Evolutionary conservation across 64 coral and sea anemone genomes (phyloP), one percentile per base, ranked within the genome.

Genomic region (Trachythela sp.): DNA sequence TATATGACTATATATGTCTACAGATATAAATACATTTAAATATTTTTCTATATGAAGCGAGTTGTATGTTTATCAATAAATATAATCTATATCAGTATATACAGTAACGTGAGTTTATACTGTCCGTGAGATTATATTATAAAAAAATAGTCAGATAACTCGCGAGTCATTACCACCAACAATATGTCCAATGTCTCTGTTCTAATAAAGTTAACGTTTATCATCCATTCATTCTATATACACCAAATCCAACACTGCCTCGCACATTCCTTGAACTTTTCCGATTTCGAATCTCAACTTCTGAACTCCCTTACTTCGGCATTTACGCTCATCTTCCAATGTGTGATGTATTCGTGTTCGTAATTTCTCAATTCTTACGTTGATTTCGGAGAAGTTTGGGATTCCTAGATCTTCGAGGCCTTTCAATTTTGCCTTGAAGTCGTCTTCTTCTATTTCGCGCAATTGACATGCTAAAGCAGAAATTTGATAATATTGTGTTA

Each of bases 261-360:
- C 75, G 35, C 32, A 80, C 75, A 80, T 80, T 80, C 75, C 75
- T 80, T 37, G 75, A 39, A 80, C 1, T 80, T 39, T 80, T 0
- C 75, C 75, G 20, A 39, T 36, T 15, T 80, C 75, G 20, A 80
- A 80, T 80, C 75, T 80, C 33, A 80, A 37, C 33, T 80, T 80
- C 30, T 80, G 75, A 10, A 80, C 75, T 30, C 33, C 75, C 37
- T 80, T 80, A 39, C 75, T 80, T 80, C 75, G 75, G 20, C 75
- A 80, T 80, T 80, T 80, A 5, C 75, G 75, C 20, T 80, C 33
- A 80, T 80, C 75, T 80, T 36, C 32, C 0, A 80, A 9, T 9
- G 75, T 29, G 10, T 9, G 31, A 29, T 35, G 8, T 0, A 80
- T 80, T 35, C 33, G 31, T 10, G 1, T 80, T 10, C 37, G 75